A percentile compares a stretch with the other conserved stretches of the same genome.
Conservation (phyloP, 1,140 invertebrate species). For the Saccostrea echinata region DNA sequence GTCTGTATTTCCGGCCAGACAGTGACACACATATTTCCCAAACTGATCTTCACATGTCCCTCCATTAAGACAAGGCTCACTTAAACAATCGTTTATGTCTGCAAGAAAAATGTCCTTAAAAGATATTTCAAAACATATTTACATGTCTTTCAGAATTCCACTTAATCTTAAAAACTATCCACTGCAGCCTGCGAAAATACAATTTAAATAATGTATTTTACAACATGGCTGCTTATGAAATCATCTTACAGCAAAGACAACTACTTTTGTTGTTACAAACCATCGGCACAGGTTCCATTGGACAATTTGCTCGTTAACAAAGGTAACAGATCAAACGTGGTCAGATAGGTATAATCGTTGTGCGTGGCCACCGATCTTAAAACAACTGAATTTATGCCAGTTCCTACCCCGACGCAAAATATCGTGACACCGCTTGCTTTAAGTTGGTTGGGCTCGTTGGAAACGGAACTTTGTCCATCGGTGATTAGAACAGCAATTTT, state of each 20-base stretch:
- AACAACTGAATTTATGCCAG: neutral
- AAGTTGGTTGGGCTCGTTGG: neutral
- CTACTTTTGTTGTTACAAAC: neutral
- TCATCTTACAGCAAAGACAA: too few species aligned
- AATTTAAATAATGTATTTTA: too few species aligned
- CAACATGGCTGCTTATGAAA: too few species aligned
- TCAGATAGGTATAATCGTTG: neutral
- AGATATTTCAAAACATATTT: too few species aligned
- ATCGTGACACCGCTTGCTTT: neutral
- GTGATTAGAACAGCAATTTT: neutral
- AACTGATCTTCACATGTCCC: constrained; percentile 1
- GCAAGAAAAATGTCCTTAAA: too few species aligned
- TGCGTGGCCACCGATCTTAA: neutral
- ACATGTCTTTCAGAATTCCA: too few species aligned
- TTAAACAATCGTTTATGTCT: constrained; percentile 4
- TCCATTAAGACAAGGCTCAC: neutral
- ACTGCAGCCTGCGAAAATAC: too few species aligned
- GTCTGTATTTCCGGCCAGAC: neutral
- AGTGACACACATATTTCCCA: neutral
- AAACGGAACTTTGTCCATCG: too few species aligned
- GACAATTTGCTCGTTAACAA: neutral
- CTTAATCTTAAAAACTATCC: too few species aligned
- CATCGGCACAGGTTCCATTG: neutral
- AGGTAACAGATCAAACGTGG: neutral
- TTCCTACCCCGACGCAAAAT: neutral